Base-by-base conservation (phyloP, 2,888 invertebrate genomes). In the Ommatoiulus sabulosus region DNA sequence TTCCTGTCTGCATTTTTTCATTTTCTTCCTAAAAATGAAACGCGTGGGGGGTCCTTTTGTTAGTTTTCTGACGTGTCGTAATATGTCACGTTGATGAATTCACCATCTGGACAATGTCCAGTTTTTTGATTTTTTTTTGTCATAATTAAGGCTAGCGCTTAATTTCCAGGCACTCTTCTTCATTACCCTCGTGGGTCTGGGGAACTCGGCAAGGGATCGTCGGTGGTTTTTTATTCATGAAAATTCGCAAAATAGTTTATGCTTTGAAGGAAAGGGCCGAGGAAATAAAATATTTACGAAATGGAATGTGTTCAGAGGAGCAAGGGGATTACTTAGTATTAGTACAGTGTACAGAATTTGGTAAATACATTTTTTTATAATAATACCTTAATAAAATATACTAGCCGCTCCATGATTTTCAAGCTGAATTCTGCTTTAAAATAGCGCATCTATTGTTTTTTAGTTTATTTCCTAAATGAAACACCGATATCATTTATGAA, bases 81-180 rank as follows among this genome's bases (percentile, higher is more conserved):
- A 12, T 12, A 15, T 52, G 63, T 3, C 20, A n/a, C n/a, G 7
- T 63, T 72, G 24, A 72, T 72, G 72, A 72, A 24, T 72, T 72
- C 72, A 24, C 72, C 72, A 72, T 72, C 72, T 72, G 72, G 72
- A 72, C 72, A 72, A 10, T 72, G 72, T 72, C 24, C 72, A 72
- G 72, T 72, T 72, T 52, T 52, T 72, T 63, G 63, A 63, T 20
- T 24, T 72, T 24, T 72, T 20, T 72, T 72, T 72, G 24, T 72
- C 72, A 24, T 72, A 72, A 72, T 72, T 24, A 24, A 24, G 72
- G 10, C 24, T 12, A 72, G 72, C 8, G 24, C 24, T 72, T 24
- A 7, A 72, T 72, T 72, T 72, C 5, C 72, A 15, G 17, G 15
- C 57, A 57, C 57, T 4, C 57, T 15, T 57, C 57, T 57, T 57